A percentile compares a stretch with the other conserved stretches of the same genome.
These are phyloP conservation scores for Molorchus minor DNA, from an alignment of 2,888 invertebrate species.

Conservation along the genomic window DNA sequence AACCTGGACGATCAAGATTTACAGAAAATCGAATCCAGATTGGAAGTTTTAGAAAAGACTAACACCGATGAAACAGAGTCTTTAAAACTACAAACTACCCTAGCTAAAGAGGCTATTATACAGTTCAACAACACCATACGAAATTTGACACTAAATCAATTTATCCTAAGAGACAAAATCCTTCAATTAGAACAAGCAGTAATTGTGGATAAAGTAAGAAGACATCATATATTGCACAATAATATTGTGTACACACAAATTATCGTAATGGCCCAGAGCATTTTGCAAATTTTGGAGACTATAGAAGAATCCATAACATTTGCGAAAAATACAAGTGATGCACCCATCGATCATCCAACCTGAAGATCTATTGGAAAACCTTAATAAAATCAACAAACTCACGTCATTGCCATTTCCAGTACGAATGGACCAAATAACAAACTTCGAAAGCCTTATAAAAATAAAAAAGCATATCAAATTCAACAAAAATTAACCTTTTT, in stretches of 20 bases:
- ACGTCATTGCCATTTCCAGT: neutral
- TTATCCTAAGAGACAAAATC: neutral
- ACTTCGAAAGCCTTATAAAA: neutral
- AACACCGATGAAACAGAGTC: neutral
- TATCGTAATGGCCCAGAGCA: neutral
- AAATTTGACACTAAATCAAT: neutral
- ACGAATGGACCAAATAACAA: neutral
- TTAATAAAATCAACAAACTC: neutral
- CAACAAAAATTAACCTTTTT: neutral
- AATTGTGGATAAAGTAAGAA: neutral
- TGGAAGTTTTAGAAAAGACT: neutral
- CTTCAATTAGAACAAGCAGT: neutral
- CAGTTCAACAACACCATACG: neutral
- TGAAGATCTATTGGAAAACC: neutral
- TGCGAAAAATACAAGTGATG: neutral
- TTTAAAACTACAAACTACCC: neutral
- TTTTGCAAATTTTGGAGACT: neutral
- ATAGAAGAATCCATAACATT: neutral
- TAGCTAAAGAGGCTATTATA: neutral
- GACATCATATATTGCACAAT: neutral
- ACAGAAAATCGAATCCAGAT: neutral
- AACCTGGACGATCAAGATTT: neutral
- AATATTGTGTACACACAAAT: neutral
- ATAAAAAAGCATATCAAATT: neutral
- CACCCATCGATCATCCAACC: neutral